phyloP scores from a whole-genome alignment of 2,888 invertebrate genomes.

The Cataglyphis rosenhaueri region DNA sequence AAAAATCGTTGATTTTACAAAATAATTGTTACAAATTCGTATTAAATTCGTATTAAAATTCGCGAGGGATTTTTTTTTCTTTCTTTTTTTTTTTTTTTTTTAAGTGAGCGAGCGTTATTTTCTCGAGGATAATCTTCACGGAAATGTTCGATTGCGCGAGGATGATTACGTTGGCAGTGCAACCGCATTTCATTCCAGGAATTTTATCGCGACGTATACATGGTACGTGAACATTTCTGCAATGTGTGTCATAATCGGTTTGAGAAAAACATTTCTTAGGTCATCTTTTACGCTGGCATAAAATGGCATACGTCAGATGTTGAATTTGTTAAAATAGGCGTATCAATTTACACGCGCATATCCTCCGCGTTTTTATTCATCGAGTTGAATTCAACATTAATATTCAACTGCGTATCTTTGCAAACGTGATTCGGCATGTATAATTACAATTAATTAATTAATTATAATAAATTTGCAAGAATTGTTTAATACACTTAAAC shows the following conservation, averaged over 20 bases:
- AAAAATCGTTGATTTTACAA: not conserved
- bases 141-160: not conserved
- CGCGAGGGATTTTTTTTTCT: not conserved
- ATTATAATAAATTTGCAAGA: not conserved
- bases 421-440: not conserved
- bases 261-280: constrained; percentile 54
- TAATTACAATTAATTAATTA: not conserved
- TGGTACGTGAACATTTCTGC: constrained; percentile 17
- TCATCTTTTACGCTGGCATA: constrained; percentile 29
- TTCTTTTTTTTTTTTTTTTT: not conserved
- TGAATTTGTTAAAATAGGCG: constrained; percentile 27
- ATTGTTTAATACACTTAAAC: not conserved
- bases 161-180: not conserved
- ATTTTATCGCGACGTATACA: constrained; percentile 22
- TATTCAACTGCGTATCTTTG: not conserved
- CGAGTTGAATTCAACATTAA: not conserved
- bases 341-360: not conserved
- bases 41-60: not conserved
- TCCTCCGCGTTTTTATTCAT: not conserved
- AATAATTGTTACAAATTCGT: not conserved
- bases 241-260: constrained; percentile 48
- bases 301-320: constrained; percentile 37
- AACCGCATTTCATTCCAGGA: constrained; percentile 15
- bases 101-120: not conserved
- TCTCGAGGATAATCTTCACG: constrained; percentile 12